Percentiles rank a stretch among this genome's conserved stretches.
These are phyloP conservation scores for Leptatherina wallacei DNA, from an alignment of 2,797 vertebrate genomes.

Conservation along the genomic window DNA sequence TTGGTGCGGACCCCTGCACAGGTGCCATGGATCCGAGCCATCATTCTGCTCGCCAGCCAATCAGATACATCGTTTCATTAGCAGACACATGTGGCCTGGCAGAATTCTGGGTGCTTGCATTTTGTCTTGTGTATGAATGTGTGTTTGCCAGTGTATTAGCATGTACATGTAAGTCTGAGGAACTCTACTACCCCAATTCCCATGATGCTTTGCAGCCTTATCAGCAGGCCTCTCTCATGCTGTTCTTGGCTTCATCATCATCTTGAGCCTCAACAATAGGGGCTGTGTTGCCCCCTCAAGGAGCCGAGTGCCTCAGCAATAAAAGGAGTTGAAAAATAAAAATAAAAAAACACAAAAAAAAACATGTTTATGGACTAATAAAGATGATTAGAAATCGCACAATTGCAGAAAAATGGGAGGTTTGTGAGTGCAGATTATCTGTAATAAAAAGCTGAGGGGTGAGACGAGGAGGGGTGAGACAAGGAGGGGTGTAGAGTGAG, in stretches of 20 bases:
- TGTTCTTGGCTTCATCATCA: conserved; percentile 65
- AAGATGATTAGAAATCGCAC: conserved; percentile 81
- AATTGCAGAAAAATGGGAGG: conserved; percentile 77
- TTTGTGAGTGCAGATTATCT: conserved; percentile 80
- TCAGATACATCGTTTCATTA: conserved; percentile 61
- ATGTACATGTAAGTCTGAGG: conserved; percentile 28
- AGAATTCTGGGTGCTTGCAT: conserved; percentile 47
- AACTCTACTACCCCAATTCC: conserved; percentile 48
- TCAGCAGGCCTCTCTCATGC: conserved; percentile 66
- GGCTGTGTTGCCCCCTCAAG: conserved; percentile 67
- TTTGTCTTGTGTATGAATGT: conserved; percentile 28
- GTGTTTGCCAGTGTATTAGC: conserved; percentile 12
- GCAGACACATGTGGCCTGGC: conserved; percentile 66
- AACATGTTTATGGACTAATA: conserved; percentile 80
- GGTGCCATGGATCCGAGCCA: conserved; percentile 69
- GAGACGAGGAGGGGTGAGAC: conserved; percentile 56
- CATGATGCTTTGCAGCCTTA: conserved; percentile 71
- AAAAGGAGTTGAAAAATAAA: conserved; percentile 56
- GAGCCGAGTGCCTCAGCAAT: conserved; percentile 58
- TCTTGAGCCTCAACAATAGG: conserved; percentile 68
- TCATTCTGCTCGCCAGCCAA: conserved; percentile 58
- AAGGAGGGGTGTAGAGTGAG: conserved; percentile 52
- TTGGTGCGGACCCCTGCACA: conserved; percentile 58
- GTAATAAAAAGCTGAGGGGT: conserved; percentile 80
- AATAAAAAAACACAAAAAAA: conserved; percentile 56